Base-by-base conservation (phyloP, 2,113 vertebrate species). In the Gopherus flavomarginatus region DNA sequence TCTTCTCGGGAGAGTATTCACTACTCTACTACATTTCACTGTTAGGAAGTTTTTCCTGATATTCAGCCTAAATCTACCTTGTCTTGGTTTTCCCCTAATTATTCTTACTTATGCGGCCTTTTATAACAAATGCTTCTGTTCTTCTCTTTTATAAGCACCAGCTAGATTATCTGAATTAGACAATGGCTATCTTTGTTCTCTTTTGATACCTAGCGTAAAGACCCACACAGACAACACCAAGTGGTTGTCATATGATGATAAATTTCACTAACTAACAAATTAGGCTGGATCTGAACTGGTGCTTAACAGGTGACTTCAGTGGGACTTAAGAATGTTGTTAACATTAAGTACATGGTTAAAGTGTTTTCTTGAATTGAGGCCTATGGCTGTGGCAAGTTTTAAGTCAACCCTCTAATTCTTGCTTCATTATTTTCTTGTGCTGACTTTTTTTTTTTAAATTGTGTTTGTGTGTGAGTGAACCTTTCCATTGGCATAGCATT, bases 401-500 rank as follows among this genome's bases (percentile, higher is more conserved):
- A 26, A 38, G 35, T 42, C 9, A 50, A 31, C 31, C 8, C 0
- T 59, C 27, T 82, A 4, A 4, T 44, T 84, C 87, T 88, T 49
- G 1, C 8, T 82, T 89, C 31, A 14, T 59, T 2, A 54, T 24
- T 1, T 0, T 89, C 90, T 59, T 65, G 22, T 47, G 44, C 0
- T 16, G 44, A 82, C 80, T 93, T 90, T 11, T 88, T 10, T 50
- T 92, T 14, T 14, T 22, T 2, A 44, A 88, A 17, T 53, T 90
- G 59, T 78, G 3, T 13, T 21, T 47, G 50, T 9, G 86, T 81
- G 79, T 52, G 47, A 35, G 2, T 78, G 78, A 26, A 31, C 19
- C 50, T 95, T 92, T 57, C 24, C 35, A 53, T 72, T 95, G 27
- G 62, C 47, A 77, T 87, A 79, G 69, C 35, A 86, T 38, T 80